phyloP scores from a whole-genome alignment of 2,797 vertebrate genomes.

The Pterois miles region DNA sequence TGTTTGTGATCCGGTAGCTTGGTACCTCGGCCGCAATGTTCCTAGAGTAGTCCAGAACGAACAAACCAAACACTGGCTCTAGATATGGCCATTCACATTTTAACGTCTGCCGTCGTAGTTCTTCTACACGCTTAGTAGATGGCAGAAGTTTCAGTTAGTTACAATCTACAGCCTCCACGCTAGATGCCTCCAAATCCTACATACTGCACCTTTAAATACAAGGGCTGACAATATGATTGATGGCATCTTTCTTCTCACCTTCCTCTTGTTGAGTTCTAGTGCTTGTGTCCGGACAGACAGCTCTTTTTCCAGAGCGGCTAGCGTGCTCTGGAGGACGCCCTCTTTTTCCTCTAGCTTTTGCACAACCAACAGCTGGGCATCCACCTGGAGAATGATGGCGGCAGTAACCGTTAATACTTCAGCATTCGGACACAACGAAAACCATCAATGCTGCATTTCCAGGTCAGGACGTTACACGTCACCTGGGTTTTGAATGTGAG shows the following conservation, averaged over 20 bases:
- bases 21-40: no score
- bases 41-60: no score
- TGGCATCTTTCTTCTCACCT: slow-evolving; percentile 78
- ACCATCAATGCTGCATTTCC: background rate
- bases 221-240: background rate
- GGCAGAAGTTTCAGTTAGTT: no score
- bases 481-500: slow-evolving; percentile 94
- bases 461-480: background rate
- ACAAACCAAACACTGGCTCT: no score
- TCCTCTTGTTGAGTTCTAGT: slow-evolving; percentile 93
- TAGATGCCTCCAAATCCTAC: no score
- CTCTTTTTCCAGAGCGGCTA: slow-evolving; percentile 91
- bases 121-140: no score
- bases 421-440: background rate
- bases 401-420: background rate
- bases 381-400: slow-evolving; percentile 87
- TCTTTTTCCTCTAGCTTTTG: slow-evolving; percentile 95
- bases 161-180: no score
- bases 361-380: slow-evolving; percentile 92
- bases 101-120: no score
- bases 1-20: no score
- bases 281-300: slow-evolving; percentile 89
- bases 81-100: no score
- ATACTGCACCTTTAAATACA: background rate
- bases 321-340: slow-evolving; percentile 89